Conservation (phyloP, 2,888 invertebrate species). For the Gymnocheta viridis region DNA sequence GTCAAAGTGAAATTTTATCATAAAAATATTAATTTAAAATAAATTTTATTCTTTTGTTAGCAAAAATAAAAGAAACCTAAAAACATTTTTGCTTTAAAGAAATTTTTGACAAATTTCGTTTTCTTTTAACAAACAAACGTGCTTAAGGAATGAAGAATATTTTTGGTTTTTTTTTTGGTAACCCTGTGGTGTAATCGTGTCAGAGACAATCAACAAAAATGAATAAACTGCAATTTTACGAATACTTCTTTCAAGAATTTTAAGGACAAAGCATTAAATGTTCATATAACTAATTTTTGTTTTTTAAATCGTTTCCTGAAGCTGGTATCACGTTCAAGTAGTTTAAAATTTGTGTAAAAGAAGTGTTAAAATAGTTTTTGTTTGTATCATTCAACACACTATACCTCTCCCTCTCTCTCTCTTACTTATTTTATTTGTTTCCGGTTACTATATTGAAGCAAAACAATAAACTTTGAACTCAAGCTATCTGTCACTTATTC, state of each 20-base stretch:
- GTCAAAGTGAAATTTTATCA: not conserved
- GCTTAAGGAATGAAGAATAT: not conserved
- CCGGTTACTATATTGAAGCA: constrained; percentile 38
- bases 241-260: constrained; percentile 12
- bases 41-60: constrained; percentile 1
- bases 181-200: constrained; percentile 46
- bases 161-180: not conserved
- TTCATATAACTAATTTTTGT: not conserved
- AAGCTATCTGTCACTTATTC: constrained; percentile 24
- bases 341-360: not conserved
- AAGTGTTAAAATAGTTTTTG: not conserved
- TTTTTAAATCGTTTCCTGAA: constrained; percentile 41
- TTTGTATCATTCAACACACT: not conserved
- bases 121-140: constrained; percentile 20
- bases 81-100: constrained; percentile 2
- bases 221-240: not conserved
- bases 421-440: constrained; percentile 16
- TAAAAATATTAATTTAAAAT: constrained; percentile 13
- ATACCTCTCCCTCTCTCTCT: not conserved
- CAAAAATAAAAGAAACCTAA: not conserved
- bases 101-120: constrained; percentile 16
- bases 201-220: constrained; percentile 19
- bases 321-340: constrained; percentile 48
- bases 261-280: constrained; percentile 24
- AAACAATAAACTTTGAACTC: constrained; percentile 20